A percentile compares a stretch with the other conserved stretches of the same genome.
Evolutionary conservation across 2,797 vertebrate genomes (phyloP).

Genomic region (Syngnathus acus): DNA sequence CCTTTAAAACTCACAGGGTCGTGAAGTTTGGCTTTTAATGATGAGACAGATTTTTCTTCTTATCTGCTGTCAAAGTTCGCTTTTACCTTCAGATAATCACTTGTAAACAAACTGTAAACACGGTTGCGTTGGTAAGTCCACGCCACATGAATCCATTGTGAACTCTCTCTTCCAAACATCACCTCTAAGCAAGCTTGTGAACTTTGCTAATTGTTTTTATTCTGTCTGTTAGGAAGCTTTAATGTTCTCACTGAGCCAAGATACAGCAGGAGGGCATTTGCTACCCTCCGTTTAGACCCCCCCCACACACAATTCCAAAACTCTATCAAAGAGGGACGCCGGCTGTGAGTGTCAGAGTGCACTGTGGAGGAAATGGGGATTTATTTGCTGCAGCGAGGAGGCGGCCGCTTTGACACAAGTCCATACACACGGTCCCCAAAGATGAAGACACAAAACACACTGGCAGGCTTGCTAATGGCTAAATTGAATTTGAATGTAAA

Average conservation of each 20-base stretch:
- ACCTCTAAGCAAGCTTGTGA: conserved; percentile 22
- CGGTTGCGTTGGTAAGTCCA: background rate
- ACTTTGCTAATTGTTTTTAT: conserved; percentile 57
- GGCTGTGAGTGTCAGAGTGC: conserved; percentile 54
- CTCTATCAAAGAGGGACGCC: conserved; percentile 43
- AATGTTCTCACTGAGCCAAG: conserved; percentile 50
- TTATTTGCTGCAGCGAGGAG: conserved; percentile 46
- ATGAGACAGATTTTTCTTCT: conserved; percentile 5
- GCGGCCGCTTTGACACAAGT: conserved; percentile 22
- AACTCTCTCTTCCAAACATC: background rate
- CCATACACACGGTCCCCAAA: background rate
- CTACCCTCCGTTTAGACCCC: conserved; percentile 13
- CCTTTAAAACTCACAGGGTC: background rate
- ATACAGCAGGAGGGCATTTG: conserved; percentile 52
- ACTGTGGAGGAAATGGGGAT: conserved; percentile 62
- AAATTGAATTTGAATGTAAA: background rate
- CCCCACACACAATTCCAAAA: conserved; percentile 27
- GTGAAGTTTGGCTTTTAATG: background rate
- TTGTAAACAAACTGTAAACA: conserved; percentile 11
- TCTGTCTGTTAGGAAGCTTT: conserved; percentile 61
- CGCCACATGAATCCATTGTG: background rate
- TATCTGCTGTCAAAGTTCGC: conserved; percentile 51
- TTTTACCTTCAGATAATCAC: conserved; percentile 17
- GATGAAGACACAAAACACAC: background rate
- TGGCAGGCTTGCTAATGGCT: background rate